Evolutionary conservation across 1,140 invertebrate species (phyloP).

Genomic region (Hermetia illucens): DNA sequence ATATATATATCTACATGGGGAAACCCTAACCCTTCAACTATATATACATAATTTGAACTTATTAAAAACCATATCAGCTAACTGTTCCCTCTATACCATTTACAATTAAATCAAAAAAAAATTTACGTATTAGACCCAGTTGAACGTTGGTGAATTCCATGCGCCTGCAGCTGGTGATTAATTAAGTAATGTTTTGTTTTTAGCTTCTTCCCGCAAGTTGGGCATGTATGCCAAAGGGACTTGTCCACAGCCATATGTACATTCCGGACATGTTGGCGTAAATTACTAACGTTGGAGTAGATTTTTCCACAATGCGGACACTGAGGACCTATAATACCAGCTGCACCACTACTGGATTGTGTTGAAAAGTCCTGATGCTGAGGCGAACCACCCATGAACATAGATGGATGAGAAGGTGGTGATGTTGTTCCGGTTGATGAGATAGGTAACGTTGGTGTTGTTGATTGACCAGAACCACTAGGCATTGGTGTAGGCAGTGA

Average conservation of each 20-base stretch:
- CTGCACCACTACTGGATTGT: constrained; percentile 17
- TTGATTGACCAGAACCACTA: neutral
- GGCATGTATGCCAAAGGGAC: constrained; percentile 54
- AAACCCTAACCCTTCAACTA: too few species aligned
- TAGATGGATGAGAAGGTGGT: too few species aligned
- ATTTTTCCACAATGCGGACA: constrained; percentile 52
- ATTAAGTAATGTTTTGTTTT: constrained; percentile 64
- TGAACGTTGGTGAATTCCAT: constrained; percentile 44
- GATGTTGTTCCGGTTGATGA: too few species aligned
- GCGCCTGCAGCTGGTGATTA: constrained; percentile 58
- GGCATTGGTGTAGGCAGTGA: constrained; percentile 1
- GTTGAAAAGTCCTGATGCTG: too few species aligned
- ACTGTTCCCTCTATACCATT: too few species aligned
- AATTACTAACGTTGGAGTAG: constrained; percentile 53
- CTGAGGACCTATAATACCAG: constrained; percentile 39
- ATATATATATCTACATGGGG: too few species aligned
- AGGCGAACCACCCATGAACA: too few species aligned
- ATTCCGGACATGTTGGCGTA: constrained; percentile 56
- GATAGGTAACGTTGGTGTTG: too few species aligned
- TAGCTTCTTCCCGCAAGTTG: constrained; percentile 56
- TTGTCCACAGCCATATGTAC: constrained; percentile 53
- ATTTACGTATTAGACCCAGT: too few species aligned
- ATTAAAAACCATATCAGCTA: too few species aligned
- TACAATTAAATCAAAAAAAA: too few species aligned
- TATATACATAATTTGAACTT: too few species aligned